Base-by-base conservation (phyloP, 2,797 vertebrate species). In the Cephalopachus bancanus region DNA sequence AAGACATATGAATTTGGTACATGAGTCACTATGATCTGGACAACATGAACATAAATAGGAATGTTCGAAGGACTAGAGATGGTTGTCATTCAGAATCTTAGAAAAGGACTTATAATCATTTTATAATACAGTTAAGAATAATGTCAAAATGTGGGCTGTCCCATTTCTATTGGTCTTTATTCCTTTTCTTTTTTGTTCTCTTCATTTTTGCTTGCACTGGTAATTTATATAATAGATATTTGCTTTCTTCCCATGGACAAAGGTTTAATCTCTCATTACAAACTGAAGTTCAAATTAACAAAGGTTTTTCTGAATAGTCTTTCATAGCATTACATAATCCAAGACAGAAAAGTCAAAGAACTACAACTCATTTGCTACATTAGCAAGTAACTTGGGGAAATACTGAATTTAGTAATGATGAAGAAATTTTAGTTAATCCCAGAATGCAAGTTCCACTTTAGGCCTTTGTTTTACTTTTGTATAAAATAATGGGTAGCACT, bases 1-100 rank as follows among this genome's bases (percentile, higher is more conserved):
- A 85, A 91, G 33, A 92, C 67, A 75, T 79, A 76, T 37, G 9
- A 91, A 80, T 90, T 85, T 97, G 59, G 5, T 88, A 83, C n/a
- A 16, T 60, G 37, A 84, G 26, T 84, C 1, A 15, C n/a, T 83
- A 5, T 60, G 33, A 79, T 91, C 71, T 86, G 19, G 64, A 83
- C 96, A 83, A 51, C 11, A 24, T n/a, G 55, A 67, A 78, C 10
- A 33, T 53, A 55, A 3, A 44, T 44, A 3, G 7, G 26, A 79
- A 16, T 65, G 19, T n/a, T 90, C 10, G 74, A 51, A 17, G 20
- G 19, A 30, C 10, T 78, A 64, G 37, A 78, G 74, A 93, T 28
- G 37, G 6, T 74, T 85, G 11, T 81, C 26, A 55, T 24, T 89
- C 24, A 49, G n/a, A 74, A 24, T 78, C 33, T 93, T 80, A 65